Conservation (phyloP, 2,113 vertebrate species). For the Callopanchax toddi region DNA sequence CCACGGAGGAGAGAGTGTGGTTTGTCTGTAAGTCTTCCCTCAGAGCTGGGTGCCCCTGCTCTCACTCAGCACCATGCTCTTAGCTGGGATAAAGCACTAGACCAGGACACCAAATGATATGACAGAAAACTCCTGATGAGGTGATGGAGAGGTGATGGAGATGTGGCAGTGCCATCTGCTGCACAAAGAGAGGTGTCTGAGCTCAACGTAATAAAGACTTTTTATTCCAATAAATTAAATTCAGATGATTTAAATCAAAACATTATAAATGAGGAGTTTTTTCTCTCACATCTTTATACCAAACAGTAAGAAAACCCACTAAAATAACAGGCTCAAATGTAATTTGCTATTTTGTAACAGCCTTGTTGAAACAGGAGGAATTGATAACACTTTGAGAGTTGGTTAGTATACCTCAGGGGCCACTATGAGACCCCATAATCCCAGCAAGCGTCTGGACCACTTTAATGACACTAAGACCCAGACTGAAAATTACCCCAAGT, state of each 20-base stretch:
- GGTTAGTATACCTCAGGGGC: conserved; percentile 55
- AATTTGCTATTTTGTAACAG: no score
- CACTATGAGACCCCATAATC: conserved; percentile 68
- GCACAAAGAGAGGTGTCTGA: no score
- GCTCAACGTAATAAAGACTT: no score
- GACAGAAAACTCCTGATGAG: not conserved
- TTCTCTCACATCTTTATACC: no score
- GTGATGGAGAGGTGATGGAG: conserved; percentile 17
- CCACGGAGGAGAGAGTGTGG: conserved; percentile 39
- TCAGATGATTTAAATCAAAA: no score
- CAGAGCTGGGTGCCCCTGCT: conserved; percentile 40
- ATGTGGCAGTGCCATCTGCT: conserved; percentile 70
- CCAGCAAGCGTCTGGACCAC: conserved; percentile 69
- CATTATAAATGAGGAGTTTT: no score
- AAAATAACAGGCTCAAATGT: no score
- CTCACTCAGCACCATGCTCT: conserved; percentile 40
- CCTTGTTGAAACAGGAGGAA: conserved; percentile 68
- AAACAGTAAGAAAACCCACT: no score
- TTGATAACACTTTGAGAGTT: conserved; percentile 51
- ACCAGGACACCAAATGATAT: conserved; percentile 20
- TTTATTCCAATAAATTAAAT: no score
- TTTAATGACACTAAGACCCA: conserved; percentile 72
- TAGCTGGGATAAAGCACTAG: conserved; percentile 22
- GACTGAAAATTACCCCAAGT: conserved; percentile 72
- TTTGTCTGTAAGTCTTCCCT: conserved; percentile 57